Base-by-base conservation (phyloP, 2,797 vertebrate genomes). In the Bradypus variegatus region DNA sequence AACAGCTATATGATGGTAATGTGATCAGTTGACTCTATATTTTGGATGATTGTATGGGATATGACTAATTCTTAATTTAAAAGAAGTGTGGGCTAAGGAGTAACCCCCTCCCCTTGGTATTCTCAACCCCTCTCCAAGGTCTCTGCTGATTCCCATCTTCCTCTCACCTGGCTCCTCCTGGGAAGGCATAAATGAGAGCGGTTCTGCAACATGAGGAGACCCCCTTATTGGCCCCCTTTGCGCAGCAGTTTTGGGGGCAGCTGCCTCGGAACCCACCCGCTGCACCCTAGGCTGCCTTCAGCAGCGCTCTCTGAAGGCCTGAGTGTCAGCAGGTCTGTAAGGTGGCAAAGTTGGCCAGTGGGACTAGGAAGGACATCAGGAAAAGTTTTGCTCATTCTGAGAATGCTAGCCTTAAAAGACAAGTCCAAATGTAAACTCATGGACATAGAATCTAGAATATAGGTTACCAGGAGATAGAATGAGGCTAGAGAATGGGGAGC, bases 381-480 rank as follows among this genome's bases (percentile, higher is more conserved):
- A 88, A 69, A 78, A 62, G n/a, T 11, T 25, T 6, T 27, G 27
- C 69, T 45, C 19, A 36, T 58, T 36, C 41, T 82, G 6, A 25
- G 38, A 77, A 13, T 75, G n/a, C 72, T 36, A 15, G 29, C 81
- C 69, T 72, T 90, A 50, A 88, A 92, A 86, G 78, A 73, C 60
- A 86, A 85, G 89, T 19, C 58, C 19, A 23, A 8, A 21, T 50
- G 50, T 14, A 50, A 50, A 14, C 9, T 50, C 50, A 50, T 11
- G 50, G 48, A 50, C 50, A 50, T 50, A 14, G 50, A 50, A 50
- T 50, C 50, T 50, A 50, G 50, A 50, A 50, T 50, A 50, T 50
- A 50, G 50, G 50, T 50, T 50, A 50, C 50, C 50, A 50, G 50
- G 50, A 50, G 50, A 50, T 50, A 50, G 50, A 50, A 50, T 50